Evolutionary conservation across 35 echinoderm and acorn worm species (phyloP).

Genomic region (Apostichopus parvimensis): DNA sequence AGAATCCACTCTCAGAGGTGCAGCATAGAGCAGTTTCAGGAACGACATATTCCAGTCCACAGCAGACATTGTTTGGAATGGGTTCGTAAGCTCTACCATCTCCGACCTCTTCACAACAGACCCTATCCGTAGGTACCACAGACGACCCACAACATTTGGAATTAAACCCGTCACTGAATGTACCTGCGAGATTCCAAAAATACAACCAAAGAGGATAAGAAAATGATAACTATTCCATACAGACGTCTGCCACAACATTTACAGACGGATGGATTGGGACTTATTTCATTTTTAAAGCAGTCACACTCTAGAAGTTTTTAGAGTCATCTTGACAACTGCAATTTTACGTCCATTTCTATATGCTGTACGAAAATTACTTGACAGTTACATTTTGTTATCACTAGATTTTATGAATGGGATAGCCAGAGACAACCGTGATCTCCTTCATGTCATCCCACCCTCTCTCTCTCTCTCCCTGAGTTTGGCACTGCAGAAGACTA

Average conservation of each 20-base stretch:
- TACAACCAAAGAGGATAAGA: not conserved
- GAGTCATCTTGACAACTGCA: too few species aligned
- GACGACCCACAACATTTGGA: slow-evolving; percentile 83
- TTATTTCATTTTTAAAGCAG: too few species aligned
- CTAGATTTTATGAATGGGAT: not conserved
- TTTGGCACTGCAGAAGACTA: too few species aligned
- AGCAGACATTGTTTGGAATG: slow-evolving; percentile 67
- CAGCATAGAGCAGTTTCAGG: slow-evolving; percentile 76
- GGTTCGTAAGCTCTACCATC: slow-evolving; percentile 65
- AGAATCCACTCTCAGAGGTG: slow-evolving; percentile 64
- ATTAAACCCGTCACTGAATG: slow-evolving; percentile 87
- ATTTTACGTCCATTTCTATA: too few species aligned
- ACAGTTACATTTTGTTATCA: not conserved
- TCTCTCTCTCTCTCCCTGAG: too few species aligned
- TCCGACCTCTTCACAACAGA: slow-evolving; percentile 76
- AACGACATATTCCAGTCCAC: slow-evolving; percentile 79
- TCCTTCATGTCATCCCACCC: too few species aligned
- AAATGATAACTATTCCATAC: too few species aligned
- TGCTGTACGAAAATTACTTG: too few species aligned
- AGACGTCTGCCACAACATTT: too few species aligned
- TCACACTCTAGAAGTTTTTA: too few species aligned
- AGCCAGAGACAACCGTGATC: too few species aligned
- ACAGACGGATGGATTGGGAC: too few species aligned
- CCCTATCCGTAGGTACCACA: slow-evolving; percentile 59
- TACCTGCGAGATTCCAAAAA: slow-evolving; percentile 49